Percentiles rank a stretch among this genome's conserved stretches.
phyloP scores from a whole-genome alignment of 2,113 vertebrate species.

The Nerophis lumbriciformis region DNA sequence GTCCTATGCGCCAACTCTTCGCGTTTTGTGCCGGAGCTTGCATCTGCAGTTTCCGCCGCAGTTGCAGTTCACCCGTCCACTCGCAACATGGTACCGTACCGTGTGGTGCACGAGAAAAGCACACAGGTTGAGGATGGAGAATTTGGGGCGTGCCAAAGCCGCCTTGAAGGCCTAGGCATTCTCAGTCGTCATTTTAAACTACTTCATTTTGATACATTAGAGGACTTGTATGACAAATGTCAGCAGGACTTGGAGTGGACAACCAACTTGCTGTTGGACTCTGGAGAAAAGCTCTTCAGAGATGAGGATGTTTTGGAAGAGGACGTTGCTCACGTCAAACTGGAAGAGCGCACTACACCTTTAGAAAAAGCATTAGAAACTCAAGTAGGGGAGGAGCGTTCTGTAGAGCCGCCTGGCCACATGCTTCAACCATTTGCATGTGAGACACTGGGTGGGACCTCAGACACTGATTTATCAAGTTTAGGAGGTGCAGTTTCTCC shows the following conservation, averaged over 20 bases:
- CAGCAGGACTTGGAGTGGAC: conserved; percentile 91
- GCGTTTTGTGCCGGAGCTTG: conserved; percentile 73
- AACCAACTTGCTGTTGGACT: conserved; percentile 90
- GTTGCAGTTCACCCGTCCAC: conserved; percentile 38
- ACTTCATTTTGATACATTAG: conserved; percentile 83
- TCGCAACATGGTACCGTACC: conserved; percentile 78
- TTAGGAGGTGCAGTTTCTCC: conserved; percentile 11
- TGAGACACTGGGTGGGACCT: conserved; percentile 3
- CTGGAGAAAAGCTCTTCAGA: conserved; percentile 80
- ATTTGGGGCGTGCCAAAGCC: conserved; percentile 63
- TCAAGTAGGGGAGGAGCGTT: conserved; percentile 5
- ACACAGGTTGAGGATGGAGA: conserved; percentile 88
- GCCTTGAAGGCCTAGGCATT: conserved; percentile 77
- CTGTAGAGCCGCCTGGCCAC: conserved; percentile 11
- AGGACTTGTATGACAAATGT: conserved; percentile 94
- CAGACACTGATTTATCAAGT: neutral
- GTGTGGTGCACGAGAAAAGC: conserved; percentile 83
- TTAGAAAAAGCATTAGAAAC: conserved; percentile 8
- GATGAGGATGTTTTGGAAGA: conserved; percentile 58
- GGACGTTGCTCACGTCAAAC: neutral
- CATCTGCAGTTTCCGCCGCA: conserved; percentile 27
- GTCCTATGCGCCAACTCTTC: conserved; percentile 72
- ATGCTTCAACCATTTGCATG: neutral
- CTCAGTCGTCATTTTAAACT: conserved; percentile 86
- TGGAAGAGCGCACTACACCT: neutral